Evolutionary conservation across 2,113 vertebrate species (phyloP), one percentile per base, ranked within the genome.

Genomic region (Tragelaphus strepsiceros): DNA sequence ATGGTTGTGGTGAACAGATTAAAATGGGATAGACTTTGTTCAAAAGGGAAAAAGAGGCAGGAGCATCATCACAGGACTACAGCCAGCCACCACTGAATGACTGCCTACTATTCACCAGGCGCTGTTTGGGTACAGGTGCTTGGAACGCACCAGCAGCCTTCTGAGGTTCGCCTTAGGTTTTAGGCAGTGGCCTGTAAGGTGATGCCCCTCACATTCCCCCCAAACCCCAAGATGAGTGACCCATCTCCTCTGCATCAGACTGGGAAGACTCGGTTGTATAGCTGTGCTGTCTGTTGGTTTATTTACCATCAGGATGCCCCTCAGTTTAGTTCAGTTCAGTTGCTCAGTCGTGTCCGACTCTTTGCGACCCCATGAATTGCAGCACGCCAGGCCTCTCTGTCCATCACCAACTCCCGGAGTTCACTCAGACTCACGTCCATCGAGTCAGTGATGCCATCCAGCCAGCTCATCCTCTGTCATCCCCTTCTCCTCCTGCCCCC

Each of bases 221-320:
- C 8, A 71, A 61, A 58, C 49, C 12, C 46, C 56, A n/a, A 61
- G 30, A 35, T 49, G 7, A 17, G 7, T 39, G 53, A 7, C 14
- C 13, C 1, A 0, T 32, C n/a, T 0, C 26, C 5, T 10, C 2
- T 5, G 2, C 32, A 10, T 13, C 3, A 82, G 21, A 26, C 22
- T 58, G 35, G 49, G 43, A 30, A 49, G 59, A 59, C 32, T 28
- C 59, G 46, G 56, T 2, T n/a, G 12, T 53, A 9, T 78, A 6
- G 56, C 53, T 88, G 7, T 88, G 35, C 30, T 88, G 16, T 56
- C 21, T 39, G 0, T 12, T 8, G n/a, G 24, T 71, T 85, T 85
- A 46, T 67, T 64, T 89, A 32, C 2, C 61, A 24, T 83, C 21
- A 13, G 8, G 58, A 74, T 3, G 9, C 11, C 24, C 8, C 43